Evolutionary conservation across 2,888 invertebrate species (phyloP).

Genomic region (Itoplectis maculator): DNA sequence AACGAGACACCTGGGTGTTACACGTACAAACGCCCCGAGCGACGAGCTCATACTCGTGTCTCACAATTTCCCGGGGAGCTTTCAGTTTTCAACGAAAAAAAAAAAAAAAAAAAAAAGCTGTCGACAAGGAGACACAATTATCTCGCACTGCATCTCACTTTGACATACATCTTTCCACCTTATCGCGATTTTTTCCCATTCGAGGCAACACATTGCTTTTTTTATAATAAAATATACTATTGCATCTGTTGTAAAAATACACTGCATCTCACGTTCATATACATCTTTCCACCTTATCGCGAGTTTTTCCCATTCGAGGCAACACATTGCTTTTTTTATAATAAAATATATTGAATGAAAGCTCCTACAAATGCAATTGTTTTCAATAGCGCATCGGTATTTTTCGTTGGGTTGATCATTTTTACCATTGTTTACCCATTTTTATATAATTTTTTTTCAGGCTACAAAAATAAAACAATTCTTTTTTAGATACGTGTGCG

Average conservation of each 20-base stretch:
- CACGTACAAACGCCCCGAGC: too few species aligned
- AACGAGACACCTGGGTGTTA: conserved; percentile 23
- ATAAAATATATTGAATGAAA: not conserved
- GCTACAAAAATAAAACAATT: too few species aligned
- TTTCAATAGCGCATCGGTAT: too few species aligned
- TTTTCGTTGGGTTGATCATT: too few species aligned
- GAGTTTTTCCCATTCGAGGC: not conserved
- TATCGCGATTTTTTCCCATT: not conserved
- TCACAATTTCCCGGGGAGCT: not conserved
- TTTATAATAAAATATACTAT: not conserved
- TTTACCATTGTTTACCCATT: too few species aligned
- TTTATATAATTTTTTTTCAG: too few species aligned
- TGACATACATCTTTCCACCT: not conserved
- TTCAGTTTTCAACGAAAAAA: not conserved
- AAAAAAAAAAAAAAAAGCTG: not conserved
- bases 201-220: not conserved
- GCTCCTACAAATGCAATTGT: too few species aligned
- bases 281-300: not conserved
- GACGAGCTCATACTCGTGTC: not conserved
- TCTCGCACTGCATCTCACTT: not conserved
- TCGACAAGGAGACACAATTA: not conserved
- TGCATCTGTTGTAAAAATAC: not conserved
- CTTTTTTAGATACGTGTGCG: too few species aligned
- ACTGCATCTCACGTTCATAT: not conserved
- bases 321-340: not conserved